These are phyloP conservation scores for Cheilosia impressa DNA, from an alignment of 2,888 invertebrate genomes.

Conservation along the genomic window DNA sequence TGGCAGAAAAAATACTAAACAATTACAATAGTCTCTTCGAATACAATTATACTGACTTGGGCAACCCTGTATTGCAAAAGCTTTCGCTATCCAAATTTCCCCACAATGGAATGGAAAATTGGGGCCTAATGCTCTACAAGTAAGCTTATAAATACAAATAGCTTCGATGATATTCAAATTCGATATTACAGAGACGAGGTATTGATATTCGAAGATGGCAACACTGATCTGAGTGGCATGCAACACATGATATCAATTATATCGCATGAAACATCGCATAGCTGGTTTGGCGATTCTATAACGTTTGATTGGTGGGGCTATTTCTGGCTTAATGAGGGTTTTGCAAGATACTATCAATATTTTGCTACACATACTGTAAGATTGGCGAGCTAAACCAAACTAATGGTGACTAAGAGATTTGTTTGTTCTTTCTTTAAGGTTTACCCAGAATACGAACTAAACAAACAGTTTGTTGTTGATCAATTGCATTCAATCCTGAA, in stretches of 20 bases:
- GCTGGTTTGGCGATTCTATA: conserved; percentile 87
- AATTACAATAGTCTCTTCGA: conserved; percentile 88
- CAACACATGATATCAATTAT: conserved; percentile 85
- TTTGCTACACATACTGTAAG: conserved; percentile 83
- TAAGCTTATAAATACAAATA: conserved; percentile 83
- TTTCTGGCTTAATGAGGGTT: conserved; percentile 88
- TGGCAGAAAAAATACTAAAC: conserved; percentile 72
- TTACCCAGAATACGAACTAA: conserved; percentile 87
- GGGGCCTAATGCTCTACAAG: conserved; percentile 94
- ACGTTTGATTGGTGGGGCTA: conserved; percentile 85
- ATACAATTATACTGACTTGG: conserved; percentile 85
- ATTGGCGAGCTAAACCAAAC: conserved; percentile 80
- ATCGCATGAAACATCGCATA: conserved; percentile 85
- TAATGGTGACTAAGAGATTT: not conserved
- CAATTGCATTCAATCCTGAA: conserved; percentile 87
- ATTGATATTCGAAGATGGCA: conserved; percentile 77
- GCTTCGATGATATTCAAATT: not conserved
- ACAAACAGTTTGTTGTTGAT: conserved; percentile 88
- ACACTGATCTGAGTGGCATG: conserved; percentile 78
- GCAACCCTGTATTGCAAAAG: conserved; percentile 89
- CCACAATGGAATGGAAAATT: conserved; percentile 94
- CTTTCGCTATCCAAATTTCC: conserved; percentile 91
- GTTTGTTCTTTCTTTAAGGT: conserved; percentile 85
- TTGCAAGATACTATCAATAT: conserved; percentile 90
- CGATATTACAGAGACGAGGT: conserved; percentile 76